These are phyloP conservation scores for Atrina japonica DNA, from an alignment of 2,888 invertebrate genomes.

Conservation along the genomic window DNA sequence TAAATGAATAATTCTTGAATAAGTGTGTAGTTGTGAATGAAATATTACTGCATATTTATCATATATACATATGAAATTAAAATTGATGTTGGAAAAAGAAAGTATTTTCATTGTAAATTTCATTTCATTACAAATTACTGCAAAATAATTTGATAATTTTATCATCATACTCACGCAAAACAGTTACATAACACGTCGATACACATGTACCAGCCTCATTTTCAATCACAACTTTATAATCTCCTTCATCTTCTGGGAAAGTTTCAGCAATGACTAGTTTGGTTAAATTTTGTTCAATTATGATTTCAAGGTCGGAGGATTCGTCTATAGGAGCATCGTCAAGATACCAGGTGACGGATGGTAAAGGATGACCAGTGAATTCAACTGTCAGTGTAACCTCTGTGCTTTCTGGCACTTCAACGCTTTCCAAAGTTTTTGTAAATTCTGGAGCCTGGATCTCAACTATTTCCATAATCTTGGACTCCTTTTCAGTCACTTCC, in stretches of 20 bases:
- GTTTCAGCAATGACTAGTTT: slow-evolving; percentile 72
- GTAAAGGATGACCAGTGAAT: slow-evolving; percentile 54
- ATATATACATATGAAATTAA: too few relatives aligned
- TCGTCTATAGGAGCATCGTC: slow-evolving; percentile 83
- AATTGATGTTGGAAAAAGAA: too few relatives aligned
- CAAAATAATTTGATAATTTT: too few relatives aligned
- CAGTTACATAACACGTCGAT: slow-evolving; percentile 77
- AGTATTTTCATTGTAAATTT: too few relatives aligned
- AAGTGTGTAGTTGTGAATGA: too few relatives aligned
- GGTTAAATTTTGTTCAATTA: slow-evolving; percentile 77
- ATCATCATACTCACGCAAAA: slow-evolving; percentile 77
- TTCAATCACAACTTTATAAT: slow-evolving; percentile 76
- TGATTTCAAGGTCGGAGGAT: slow-evolving; percentile 79
- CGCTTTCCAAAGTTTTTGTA: slow-evolving; percentile 44
- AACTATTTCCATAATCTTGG: slow-evolving; percentile 49
- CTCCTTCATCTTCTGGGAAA: slow-evolving; percentile 78
- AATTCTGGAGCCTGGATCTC: slow-evolving; percentile 50
- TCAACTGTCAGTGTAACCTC: slow-evolving; percentile 52
- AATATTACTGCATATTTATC: too few relatives aligned
- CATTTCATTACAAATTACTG: too few relatives aligned
- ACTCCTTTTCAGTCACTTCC: slow-evolving; percentile 44
- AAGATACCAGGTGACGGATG: slow-evolving; percentile 80
- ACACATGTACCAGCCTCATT: slow-evolving; percentile 76
- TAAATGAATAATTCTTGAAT: too few relatives aligned
- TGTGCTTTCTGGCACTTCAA: slow-evolving; percentile 50